Base-by-base conservation (phyloP, 2,888 invertebrate genomes). In the Phymatocera aterrima region DNA sequence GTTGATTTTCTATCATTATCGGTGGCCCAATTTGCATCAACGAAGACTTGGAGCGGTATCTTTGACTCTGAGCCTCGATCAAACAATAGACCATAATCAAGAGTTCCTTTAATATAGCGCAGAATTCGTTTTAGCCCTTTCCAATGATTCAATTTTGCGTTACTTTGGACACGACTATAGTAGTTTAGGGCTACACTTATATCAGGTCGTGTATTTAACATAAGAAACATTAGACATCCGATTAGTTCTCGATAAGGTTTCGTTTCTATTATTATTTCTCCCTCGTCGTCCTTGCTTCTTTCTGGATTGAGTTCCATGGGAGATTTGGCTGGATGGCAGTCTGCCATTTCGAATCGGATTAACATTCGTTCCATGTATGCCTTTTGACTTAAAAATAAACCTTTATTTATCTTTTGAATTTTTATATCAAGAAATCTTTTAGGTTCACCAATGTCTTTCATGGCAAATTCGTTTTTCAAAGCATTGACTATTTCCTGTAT, bases 1-100 rank as follows among this genome's bases (percentile, higher is more conserved):
- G 86, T 86, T 4, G 88, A 88, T 75, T 87, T 87, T 24, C 88
- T 75, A 75, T 83, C 82, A 4, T 28, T 61, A 51, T 84, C 84
- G 5, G 81, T 81, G n/a, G 82, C 87, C 87, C 84, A 88, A 74
- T 88, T 86, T 18, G 86, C 79, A 82, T 87, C 87, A 34, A 81
- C 83, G 78, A 82, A 88, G 6, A 84, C 82, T 15, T 79, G 24
- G 60, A 82, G 77, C 12, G 46, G 28, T n/a, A 65, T 64, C 46
- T 68, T 21, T 5, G 18, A 51, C 46, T 68, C 31, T 5, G 18
- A 51, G 15, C 21, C 64, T 74, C 12, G 34, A 1, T 43, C 51
- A 78, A 72, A 83, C 10, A 80, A n/a, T 40, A 82, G 40, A 43
- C 31, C 72, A 24, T 57, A 48, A 31, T 80, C 61, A 61, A 78